These are phyloP conservation scores for Sinodicranocentrus sp. DNA, from an alignment of 2,888 invertebrate genomes.

Conservation along the genomic window DNA sequence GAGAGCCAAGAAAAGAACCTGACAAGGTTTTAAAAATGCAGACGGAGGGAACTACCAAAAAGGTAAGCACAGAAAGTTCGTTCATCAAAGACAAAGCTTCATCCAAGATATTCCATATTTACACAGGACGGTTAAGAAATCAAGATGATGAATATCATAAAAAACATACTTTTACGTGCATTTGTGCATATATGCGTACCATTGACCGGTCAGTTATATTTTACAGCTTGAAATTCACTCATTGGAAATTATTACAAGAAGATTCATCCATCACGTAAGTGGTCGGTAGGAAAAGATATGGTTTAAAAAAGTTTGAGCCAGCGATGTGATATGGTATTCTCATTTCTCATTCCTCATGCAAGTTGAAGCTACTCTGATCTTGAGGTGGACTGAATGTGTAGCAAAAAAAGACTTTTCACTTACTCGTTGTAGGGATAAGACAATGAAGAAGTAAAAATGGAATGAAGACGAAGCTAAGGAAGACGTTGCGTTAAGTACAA, in stretches of 20 bases:
- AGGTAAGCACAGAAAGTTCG: not conserved
- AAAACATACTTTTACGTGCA: slow-evolving; percentile 17
- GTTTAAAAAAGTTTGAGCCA: slow-evolving; percentile 17
- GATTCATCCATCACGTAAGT: slow-evolving; percentile 63
- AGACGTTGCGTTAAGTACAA: too few relatives aligned
- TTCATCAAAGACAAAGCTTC: not conserved
- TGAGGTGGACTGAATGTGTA: slow-evolving; percentile 1
- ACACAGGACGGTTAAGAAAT: not conserved
- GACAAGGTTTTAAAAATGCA: too few relatives aligned
- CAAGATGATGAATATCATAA: slow-evolving; percentile 1
- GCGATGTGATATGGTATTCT: too few relatives aligned
- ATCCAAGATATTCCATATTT: not conserved
- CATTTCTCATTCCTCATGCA: too few relatives aligned
- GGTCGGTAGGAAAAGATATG: slow-evolving; percentile 45
- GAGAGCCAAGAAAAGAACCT: too few relatives aligned
- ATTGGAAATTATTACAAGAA: slow-evolving; percentile 70
- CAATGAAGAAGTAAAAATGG: not conserved
- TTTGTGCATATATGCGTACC: slow-evolving; percentile 42
- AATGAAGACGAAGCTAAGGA: not conserved
- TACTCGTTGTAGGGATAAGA: not conserved
- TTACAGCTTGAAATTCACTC: slow-evolving; percentile 70
- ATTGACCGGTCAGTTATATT: slow-evolving; percentile 72
- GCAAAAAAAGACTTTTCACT: slow-evolving; percentile 10
- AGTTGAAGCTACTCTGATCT: not conserved
- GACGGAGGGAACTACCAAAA: not conserved